These are phyloP conservation scores for Meteorus sp. DNA, from an alignment of 1,140 invertebrate species.

Conservation along the genomic window DNA sequence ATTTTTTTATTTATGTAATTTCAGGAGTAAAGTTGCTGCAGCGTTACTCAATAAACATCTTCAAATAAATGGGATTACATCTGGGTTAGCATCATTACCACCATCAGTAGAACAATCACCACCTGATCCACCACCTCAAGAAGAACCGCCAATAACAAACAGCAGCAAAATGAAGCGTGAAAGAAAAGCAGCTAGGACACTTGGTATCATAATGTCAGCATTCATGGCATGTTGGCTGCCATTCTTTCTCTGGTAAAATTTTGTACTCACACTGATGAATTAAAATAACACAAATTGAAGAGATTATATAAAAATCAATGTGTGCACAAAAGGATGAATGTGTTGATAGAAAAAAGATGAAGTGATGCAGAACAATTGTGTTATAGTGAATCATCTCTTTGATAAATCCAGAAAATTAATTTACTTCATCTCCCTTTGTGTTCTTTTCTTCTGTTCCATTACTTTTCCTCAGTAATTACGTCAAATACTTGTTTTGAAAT, in stretches of 20 bases:
- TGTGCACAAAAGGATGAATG: too few relatives aligned
- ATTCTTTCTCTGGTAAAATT: constrained; percentile 84
- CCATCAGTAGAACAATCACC: constrained; percentile 55
- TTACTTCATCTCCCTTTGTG: too few relatives aligned
- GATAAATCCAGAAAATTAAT: too few relatives aligned
- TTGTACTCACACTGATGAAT: constrained; percentile 16
- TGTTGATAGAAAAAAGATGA: too few relatives aligned
- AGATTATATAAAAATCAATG: too few relatives aligned
- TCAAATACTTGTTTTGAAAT: too few relatives aligned
- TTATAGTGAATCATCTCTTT: too few relatives aligned
- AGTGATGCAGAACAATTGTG: too few relatives aligned
- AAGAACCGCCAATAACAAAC: constrained; percentile 53
- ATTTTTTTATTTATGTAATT: constrained; percentile 29
- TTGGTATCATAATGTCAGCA: constrained; percentile 94
- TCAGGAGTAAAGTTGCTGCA: constrained; percentile 81
- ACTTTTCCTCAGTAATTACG: too few relatives aligned
- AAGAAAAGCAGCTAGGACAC: constrained; percentile 89
- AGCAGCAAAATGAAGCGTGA: constrained; percentile 88
- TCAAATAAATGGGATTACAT: constrained; percentile 82
- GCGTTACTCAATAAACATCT: constrained; percentile 82
- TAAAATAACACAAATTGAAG: too few relatives aligned
- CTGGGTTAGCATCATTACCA: constrained; percentile 65
- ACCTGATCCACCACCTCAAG: constrained; percentile 54
- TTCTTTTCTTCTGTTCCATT: too few relatives aligned
- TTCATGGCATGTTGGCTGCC: constrained; percentile 93